Conservation (phyloP, 2,113 vertebrate genomes). For the Onychostruthus taczanowskii region DNA sequence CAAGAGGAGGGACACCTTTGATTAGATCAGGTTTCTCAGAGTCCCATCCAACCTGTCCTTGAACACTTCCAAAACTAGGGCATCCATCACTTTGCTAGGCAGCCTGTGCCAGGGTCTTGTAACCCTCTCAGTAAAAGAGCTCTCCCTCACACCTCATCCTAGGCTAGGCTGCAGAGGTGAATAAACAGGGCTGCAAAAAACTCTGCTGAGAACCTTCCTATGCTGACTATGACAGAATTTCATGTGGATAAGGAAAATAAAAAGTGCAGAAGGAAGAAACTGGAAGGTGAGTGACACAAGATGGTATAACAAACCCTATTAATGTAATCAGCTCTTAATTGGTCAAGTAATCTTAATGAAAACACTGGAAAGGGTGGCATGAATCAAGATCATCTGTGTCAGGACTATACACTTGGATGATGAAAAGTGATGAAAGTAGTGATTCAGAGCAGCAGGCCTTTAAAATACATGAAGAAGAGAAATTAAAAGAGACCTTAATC, state of each 20-base stretch:
- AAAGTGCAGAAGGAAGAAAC: background rate
- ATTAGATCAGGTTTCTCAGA: background rate
- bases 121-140: accelerated
- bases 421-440: background rate
- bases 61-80: background rate
- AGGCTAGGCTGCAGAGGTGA: background rate
- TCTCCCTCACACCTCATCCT: background rate
- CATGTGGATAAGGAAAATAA: background rate
- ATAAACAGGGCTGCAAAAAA: background rate
- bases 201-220: background rate
- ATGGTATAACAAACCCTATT: background rate
- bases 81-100: background rate
- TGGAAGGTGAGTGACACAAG: background rate
- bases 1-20: background rate
- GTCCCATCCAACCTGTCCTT: background rate
- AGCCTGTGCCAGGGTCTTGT: background rate
- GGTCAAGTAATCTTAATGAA: background rate
- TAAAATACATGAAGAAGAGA: background rate
- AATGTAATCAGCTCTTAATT: background rate
- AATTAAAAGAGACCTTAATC: background rate
- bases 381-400: background rate
- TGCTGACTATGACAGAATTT: background rate
- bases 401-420: background rate
- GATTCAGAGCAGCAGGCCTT: background rate
- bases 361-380: background rate